Evolutionary conservation across 2,888 invertebrate species (phyloP), one percentile per base, ranked within the genome.

Genomic region (Sphaerophoria taeniata): DNA sequence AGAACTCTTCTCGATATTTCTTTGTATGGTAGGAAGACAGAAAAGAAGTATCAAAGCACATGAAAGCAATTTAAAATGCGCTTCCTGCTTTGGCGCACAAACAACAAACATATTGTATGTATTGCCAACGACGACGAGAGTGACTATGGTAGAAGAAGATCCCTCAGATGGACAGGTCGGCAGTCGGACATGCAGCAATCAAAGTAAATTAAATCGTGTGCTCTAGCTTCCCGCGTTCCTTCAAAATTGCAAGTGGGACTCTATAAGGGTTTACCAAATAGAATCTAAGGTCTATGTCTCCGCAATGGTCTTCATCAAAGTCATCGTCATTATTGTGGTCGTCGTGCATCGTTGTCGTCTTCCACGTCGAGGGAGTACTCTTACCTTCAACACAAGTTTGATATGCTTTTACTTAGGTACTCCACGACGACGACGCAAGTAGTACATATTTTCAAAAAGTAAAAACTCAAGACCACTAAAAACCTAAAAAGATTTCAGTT

Each of bases 11-110:
- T 24, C 24, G 1, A 34, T 56, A 33, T 55, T 1, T 4, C 5
- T 12, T 24, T 9, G 49, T 31, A 43, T 7, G 39, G 6, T 9
- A 39, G 39, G 9, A 7, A 60, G 47, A 75, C 67, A 71, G 45
- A 84, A 39, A 49, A 24, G 58, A 58, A 36, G 51, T 36, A 67
- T 33, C 36, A 60, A 60, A 61, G 33, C 11, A 36, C 51, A 45
- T 51, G 33, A 31, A 63, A 77, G 81, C 77, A 85, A 85, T 85
- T 81, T 85, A 85, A 85, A 85, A 85, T 77, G 76, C 76, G 70
- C 85, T 85, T 85, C 85, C 85, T 85, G 85, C 85, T 85, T 85
- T 76, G 81, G 85, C 70, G 81, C 85, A 72, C 81, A 85, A 24
- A 24, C 24, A 24, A 72, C 81, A 85, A 24, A 24, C 24, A 24